Evolutionary conservation across 2,113 vertebrate genomes (phyloP).

Genomic region (Panthera leo): DNA sequence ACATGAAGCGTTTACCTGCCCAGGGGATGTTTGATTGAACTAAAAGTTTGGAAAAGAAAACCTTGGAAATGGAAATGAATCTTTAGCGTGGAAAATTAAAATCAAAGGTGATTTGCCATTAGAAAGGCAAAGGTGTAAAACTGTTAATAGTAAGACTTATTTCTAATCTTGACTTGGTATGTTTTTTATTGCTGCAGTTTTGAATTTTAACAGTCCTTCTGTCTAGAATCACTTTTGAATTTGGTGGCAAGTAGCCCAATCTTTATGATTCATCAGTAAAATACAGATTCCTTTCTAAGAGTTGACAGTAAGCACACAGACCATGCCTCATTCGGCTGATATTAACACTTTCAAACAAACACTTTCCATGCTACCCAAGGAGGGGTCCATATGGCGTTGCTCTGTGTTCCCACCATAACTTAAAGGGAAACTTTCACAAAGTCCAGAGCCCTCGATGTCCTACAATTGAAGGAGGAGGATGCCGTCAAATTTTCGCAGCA

Average conservation of each 20-base stretch:
- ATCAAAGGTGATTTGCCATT: not conserved
- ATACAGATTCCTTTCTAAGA: constrained; percentile 19
- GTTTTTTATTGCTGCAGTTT: not conserved
- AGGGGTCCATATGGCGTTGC: not conserved
- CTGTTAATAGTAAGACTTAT: not conserved
- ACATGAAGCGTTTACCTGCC: not conserved
- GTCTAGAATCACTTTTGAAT: not conserved
- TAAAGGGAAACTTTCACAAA: not conserved
- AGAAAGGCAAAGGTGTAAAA: not conserved
- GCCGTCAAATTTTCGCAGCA: not conserved
- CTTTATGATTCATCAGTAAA: not conserved
- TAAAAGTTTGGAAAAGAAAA: constrained; percentile 27
- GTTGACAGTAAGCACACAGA: not conserved
- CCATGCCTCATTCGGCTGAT: not conserved
- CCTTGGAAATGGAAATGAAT: not conserved
- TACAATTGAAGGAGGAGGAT: not conserved
- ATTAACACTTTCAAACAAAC: not conserved
- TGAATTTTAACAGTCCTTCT: not conserved
- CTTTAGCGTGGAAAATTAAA: not conserved
- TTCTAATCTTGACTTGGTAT: not conserved
- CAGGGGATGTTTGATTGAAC: not conserved
- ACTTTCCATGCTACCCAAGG: not conserved
- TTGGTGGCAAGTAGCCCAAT: not conserved
- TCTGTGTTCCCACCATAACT: not conserved
- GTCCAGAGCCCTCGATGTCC: not conserved